Conservation (phyloP, 2,113 vertebrate species). For the Pao palembangensis region DNA sequence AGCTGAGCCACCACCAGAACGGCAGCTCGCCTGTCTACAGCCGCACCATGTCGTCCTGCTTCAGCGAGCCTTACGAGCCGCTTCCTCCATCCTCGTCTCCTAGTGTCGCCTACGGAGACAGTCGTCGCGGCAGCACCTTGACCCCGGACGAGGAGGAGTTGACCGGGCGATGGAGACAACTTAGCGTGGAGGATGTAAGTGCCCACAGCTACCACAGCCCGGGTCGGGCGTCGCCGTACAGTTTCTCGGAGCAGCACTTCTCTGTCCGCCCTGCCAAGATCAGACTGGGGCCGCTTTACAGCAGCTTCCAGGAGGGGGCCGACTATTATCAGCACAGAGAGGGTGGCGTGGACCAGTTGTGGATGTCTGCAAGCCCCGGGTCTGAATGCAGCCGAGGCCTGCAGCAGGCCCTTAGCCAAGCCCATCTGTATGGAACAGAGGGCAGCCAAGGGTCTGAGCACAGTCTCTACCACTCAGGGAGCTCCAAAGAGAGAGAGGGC, state of each 20-base stretch:
- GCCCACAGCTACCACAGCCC: slow-evolving; percentile 82
- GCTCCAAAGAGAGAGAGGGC: slow-evolving; percentile 80
- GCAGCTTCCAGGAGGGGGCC: slow-evolving; percentile 92
- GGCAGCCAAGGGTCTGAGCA: slow-evolving; percentile 83
- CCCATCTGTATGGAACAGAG: slow-evolving; percentile 80
- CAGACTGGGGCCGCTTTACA: slow-evolving; percentile 86
- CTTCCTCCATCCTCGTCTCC: slow-evolving; percentile 83
- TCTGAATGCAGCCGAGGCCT: slow-evolving; percentile 80
- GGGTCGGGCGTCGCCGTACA: slow-evolving; percentile 83
- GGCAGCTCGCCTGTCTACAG: slow-evolving; percentile 83
- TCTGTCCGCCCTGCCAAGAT: slow-evolving; percentile 79
- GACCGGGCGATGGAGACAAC: slow-evolving; percentile 86
- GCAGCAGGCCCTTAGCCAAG: slow-evolving; percentile 78
- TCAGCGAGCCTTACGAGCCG: slow-evolving; percentile 87
- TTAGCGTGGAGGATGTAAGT: slow-evolving; percentile 90
- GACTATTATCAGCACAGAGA: slow-evolving; percentile 83
- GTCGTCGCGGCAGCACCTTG: slow-evolving; percentile 77
- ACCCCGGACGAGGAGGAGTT: slow-evolving; percentile 82
- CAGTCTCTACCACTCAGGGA: slow-evolving; percentile 85
- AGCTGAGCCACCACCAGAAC: slow-evolving; percentile 79
- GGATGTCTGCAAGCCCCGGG: slow-evolving; percentile 73
- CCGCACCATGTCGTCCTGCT: slow-evolving; percentile 86
- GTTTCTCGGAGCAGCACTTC: slow-evolving; percentile 89
- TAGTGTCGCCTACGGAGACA: slow-evolving; percentile 83
- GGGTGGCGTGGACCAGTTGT: slow-evolving; percentile 52